phyloP scores from a whole-genome alignment of 1,140 invertebrate genomes.

The Caligus rogercresseyi region DNA sequence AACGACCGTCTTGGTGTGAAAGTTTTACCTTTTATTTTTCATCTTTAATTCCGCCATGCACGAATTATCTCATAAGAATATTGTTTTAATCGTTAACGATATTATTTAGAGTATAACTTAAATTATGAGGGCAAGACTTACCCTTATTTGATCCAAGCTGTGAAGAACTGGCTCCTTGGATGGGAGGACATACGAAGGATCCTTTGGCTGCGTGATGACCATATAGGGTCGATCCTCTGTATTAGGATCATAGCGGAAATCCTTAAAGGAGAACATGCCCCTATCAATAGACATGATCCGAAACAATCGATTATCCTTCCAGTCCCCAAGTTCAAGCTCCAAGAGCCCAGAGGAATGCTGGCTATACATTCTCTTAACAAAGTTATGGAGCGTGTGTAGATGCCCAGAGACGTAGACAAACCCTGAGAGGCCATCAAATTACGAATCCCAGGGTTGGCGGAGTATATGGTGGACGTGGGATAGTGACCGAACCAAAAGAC shows the following conservation, averaged over 20 bases:
- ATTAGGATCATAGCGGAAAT: conserved; percentile 29
- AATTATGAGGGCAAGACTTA: no score
- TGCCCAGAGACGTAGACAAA: conserved; percentile 78
- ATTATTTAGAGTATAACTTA: no score
- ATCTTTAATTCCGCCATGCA: no score
- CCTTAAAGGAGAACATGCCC: conserved; percentile 70
- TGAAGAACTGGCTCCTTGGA: background rate
- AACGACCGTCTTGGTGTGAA: no score
- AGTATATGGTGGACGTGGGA: conserved; percentile 61
- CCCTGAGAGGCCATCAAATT: conserved; percentile 36
- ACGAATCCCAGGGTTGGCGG: conserved; percentile 33
- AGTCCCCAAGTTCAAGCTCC: conserved; percentile 78
- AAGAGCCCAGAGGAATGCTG: conserved; percentile 60
- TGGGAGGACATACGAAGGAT: background rate
- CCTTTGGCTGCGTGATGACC: background rate
- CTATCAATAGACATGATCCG: conserved; percentile 67
- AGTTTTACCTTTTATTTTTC: no score
- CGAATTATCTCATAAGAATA: no score
- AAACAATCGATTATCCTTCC: conserved; percentile 78
- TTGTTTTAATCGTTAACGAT: no score
- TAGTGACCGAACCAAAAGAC: conserved; percentile 82
- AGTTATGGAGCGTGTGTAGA: conserved; percentile 59
- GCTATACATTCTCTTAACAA: conserved; percentile 68
- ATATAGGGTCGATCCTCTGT: background rate
- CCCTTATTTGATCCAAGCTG: background rate